A percentile compares a stretch with the other conserved stretches of the same genome.
These are phyloP conservation scores for Caenorhabditis brenneri DNA, from an alignment of 1,140 invertebrate species.

Conservation along the genomic window DNA sequence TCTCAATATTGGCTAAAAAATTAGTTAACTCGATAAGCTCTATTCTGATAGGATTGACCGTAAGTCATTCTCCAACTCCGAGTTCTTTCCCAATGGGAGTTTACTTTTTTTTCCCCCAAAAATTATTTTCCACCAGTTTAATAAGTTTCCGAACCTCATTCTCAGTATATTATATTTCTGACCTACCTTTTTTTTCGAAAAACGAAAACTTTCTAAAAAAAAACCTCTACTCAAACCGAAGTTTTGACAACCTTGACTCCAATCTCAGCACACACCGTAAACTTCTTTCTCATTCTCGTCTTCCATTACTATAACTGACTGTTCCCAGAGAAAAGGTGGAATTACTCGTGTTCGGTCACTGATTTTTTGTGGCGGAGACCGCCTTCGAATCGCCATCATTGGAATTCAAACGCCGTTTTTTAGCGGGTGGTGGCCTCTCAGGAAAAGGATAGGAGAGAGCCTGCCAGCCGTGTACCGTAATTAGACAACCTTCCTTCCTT, in stretches of 20 bases:
- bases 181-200: background rate
- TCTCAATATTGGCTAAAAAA: too few species aligned
- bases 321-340: background rate
- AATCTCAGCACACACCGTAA: slow-evolving; percentile 17
- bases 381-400: background rate
- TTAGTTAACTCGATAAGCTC: too few species aligned
- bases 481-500: slow-evolving; percentile 20
- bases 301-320: slow-evolving; percentile 30
- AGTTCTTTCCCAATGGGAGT: too few species aligned
- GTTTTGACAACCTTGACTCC: slow-evolving; percentile 36
- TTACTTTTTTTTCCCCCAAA: background rate
- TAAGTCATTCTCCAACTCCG: too few species aligned
- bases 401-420: background rate
- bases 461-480: slow-evolving; percentile 39
- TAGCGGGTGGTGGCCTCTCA: background rate
- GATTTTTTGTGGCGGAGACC: background rate
- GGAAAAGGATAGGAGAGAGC: background rate
- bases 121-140: background rate
- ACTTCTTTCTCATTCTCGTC: background rate
- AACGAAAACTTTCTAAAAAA: too few species aligned
- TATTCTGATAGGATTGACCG: too few species aligned
- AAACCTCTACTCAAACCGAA: background rate
- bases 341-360: slow-evolving; percentile 9
- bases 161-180: background rate
- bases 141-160: background rate